Conservation (phyloP, 1,140 invertebrate species). For the Onthophagus taurus region DNA sequence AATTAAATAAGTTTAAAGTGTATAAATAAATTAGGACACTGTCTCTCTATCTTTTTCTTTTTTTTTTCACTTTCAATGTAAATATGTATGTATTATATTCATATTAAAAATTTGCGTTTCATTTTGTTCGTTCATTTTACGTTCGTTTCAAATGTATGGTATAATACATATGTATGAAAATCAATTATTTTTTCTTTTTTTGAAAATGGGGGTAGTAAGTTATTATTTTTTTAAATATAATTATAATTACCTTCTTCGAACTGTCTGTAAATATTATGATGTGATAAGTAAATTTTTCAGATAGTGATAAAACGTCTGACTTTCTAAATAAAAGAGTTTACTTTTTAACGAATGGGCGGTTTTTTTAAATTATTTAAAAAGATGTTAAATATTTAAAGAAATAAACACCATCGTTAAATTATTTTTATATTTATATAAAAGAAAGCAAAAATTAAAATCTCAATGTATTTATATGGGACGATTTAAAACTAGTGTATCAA, state of each 20-base stretch:
- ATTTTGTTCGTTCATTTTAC: too few relatives aligned
- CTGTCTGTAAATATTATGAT: constrained; percentile 29
- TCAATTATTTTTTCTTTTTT: constrained; percentile 1
- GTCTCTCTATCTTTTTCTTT: constrained; percentile 6
- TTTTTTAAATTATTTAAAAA: not conserved
- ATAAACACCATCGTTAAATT: not conserved
- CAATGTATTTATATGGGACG: not conserved
- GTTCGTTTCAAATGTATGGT: too few relatives aligned
- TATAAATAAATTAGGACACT: constrained; percentile 23
- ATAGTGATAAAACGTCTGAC: too few relatives aligned
- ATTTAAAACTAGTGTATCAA: too few relatives aligned
- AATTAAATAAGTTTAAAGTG: constrained; percentile 12
- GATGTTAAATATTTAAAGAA: not conserved
- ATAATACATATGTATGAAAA: too few relatives aligned
- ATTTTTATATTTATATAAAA: constrained; percentile 11
- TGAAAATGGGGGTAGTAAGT: constrained; percentile 8
- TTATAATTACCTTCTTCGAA: constrained; percentile 10
- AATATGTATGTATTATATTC: too few relatives aligned
- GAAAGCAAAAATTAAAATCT: not conserved
- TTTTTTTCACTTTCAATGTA: too few relatives aligned
- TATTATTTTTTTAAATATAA: not conserved
- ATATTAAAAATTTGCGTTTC: too few relatives aligned
- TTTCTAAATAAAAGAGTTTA: too few relatives aligned
- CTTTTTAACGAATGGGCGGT: constrained; percentile 12
- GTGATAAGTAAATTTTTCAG: constrained; percentile 27